phyloP scores from a whole-genome alignment of 1,140 invertebrate genomes.

The Tribolium castaneum region DNA sequence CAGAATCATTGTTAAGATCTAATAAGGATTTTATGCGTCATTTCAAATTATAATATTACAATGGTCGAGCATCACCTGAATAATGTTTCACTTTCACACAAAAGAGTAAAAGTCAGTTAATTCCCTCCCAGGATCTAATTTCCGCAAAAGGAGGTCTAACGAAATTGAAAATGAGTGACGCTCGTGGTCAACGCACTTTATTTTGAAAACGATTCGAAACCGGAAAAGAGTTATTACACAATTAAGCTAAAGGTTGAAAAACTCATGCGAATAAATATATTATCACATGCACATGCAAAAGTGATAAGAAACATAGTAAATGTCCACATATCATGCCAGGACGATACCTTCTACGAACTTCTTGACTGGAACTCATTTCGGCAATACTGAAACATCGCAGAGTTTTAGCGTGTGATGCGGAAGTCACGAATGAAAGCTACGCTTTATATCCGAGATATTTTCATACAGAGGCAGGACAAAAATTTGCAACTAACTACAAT shows the following conservation, averaged over 20 bases:
- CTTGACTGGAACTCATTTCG: slow-evolving; percentile 62
- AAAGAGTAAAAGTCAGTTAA: neutral
- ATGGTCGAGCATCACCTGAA: neutral
- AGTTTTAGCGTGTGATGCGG: slow-evolving; percentile 34
- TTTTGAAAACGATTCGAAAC: neutral
- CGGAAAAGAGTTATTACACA: neutral
- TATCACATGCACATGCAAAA: slow-evolving; percentile 9
- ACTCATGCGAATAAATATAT: neutral
- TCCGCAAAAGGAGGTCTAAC: neutral
- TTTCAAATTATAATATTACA: neutral
- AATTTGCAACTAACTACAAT: too few relatives aligned
- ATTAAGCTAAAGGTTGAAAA: neutral
- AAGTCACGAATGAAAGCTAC: slow-evolving; percentile 38
- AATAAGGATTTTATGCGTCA: neutral
- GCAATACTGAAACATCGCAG: slow-evolving; percentile 58
- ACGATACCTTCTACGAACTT: slow-evolving; percentile 61
- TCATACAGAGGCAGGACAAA: slow-evolving; percentile 28
- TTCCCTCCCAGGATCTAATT: neutral
- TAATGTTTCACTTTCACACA: neutral
- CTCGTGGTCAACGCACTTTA: neutral
- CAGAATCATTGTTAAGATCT: neutral
- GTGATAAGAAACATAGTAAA: slow-evolving; percentile 6
- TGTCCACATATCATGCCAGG: neutral
- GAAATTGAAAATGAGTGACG: neutral
- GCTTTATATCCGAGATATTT: neutral